Base-by-base conservation (phyloP, 2,888 invertebrate genomes). In the Operophtera brumata region DNA sequence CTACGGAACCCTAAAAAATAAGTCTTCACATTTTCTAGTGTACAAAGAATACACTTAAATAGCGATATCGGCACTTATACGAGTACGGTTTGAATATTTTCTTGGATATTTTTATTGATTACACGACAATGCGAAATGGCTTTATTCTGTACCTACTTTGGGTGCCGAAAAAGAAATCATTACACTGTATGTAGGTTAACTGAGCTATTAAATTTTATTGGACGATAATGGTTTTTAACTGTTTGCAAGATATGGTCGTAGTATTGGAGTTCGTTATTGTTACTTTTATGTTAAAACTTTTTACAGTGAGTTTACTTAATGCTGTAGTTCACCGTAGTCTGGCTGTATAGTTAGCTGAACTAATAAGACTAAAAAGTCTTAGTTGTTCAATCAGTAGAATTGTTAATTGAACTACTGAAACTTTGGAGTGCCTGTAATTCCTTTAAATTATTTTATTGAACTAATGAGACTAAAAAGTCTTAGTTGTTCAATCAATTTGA, bases 171-270 rank as follows among this genome's bases (percentile, higher is more conserved):
- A 59, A 58, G 57, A 56, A 49, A 61, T 57, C 54, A 55, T 51
- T 34, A 45, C 48, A 56, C 51, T 36, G 51, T 65, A 73, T 70
- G 61, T 70, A 51, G 71, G 73, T 70, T 73, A 77, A 69, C 59
- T 53, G 54, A 57, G 68, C 67, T 62, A 69, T 77, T 62, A 77
- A 75, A 65, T 70, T 77, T 77, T 76, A 77, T 73, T 50, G 59
- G 53, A 63, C 58, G 45, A 54, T 64, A 68, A 75, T 76, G 62
- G 61, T 61, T 63, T 26, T 67, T 66, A 64, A 65, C 69, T 50
- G 46, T 10, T 65, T 54, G 54, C 11, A 56, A 58, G 42, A 54
- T 58, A 56, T 57, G 47, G 50, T 39, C 48, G 43, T 28, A 14
- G 42, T 41, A 32, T 49, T 41, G 12, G 13, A 12, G 10, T 47